Base-by-base conservation (phyloP, 2,113 vertebrate species). In the Spizaetus ornatus region DNA sequence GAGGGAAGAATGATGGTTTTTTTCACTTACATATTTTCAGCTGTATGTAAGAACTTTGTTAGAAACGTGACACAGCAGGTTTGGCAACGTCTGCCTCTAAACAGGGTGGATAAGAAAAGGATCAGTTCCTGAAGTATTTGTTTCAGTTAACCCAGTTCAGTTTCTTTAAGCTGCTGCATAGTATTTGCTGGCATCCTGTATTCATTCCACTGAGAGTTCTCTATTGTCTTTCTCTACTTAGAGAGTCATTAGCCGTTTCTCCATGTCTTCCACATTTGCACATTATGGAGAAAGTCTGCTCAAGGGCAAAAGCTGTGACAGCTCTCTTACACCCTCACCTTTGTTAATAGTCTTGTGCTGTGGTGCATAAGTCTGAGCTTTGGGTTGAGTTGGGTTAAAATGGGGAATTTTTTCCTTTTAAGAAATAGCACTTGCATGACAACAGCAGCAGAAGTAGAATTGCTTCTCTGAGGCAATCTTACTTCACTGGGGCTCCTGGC, bases 1-100 rank as follows among this genome's bases (percentile, higher is more conserved):
- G 29, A 65, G 69, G 63, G 65, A 53, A 47, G 38, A 91, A 29
- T 16, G 55, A 10, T 82, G 2, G 5, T 7, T 85, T 92, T 90
- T 93, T 84, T 67, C 13, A 11, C 81, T 95, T 86, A 87, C 94
- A 91, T 97, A 90, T 94, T 97, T 96, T 94, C 42, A 78, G 21
- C 67, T 50, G 6, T 77, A 47, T 78, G 94, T 96, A 96, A 97
- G 89, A 90, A 23, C 38, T 88, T 76, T 91, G 58, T 93, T 90
- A 55, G 1, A 86, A 94, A 91, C 14, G 11, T 95, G 95, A 96
- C 38, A 34, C 87, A 90, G 91, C 93, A 91, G 67, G 85, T 90
- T 91, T 97, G 95, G 97, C 95, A 96, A 13, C 2, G 3, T 42
- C 74, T 86, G 63, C 27, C 16, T 67, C 52, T 66, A 16, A 90